Percentiles rank a stretch among this genome's conserved stretches.
Evolutionary conservation across 2,797 vertebrate genomes (phyloP).

Genomic region (Chelidonichthys spinosus): DNA sequence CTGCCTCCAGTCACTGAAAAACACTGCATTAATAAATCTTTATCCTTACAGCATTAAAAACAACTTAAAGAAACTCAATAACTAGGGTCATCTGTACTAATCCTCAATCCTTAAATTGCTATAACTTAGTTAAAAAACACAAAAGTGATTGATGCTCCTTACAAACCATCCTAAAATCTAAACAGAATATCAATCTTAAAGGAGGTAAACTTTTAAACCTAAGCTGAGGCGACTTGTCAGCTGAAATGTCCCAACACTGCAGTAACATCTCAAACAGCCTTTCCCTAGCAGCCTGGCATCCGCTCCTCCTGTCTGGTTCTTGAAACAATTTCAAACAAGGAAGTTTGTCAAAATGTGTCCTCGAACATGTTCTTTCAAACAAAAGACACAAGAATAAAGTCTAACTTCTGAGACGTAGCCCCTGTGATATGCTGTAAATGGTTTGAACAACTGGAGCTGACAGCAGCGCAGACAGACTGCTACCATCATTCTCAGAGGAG

Average conservation of each 20-base stretch:
- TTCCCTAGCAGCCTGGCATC: constrained; percentile 15
- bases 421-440: constrained; percentile 42
- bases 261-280: too few relatives aligned
- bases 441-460: constrained; percentile 8
- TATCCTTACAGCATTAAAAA: constrained; percentile 46
- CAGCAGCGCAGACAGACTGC: constrained; percentile 19
- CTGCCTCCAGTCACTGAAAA: constrained; percentile 44
- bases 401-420: constrained; percentile 38
- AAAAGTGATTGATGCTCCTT: constrained; percentile 48
- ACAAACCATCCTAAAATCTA: constrained; percentile 61
- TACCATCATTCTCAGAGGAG: constrained; percentile 36
- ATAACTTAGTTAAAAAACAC: constrained; percentile 56
- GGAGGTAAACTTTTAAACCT: constrained; percentile 59
- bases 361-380: constrained; percentile 36
- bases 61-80: constrained; percentile 58
- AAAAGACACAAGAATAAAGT: constrained; percentile 49
- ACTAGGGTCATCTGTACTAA: constrained; percentile 64
- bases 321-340: constrained; percentile 27
- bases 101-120: constrained; percentile 29
- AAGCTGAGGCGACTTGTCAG: constrained; percentile 38
- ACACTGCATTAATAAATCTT: constrained; percentile 53
- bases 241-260: constrained; percentile 41
- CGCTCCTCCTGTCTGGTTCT: constrained; percentile 28
- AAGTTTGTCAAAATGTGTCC: constrained; percentile 28
- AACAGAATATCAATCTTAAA: constrained; percentile 48